A percentile compares a stretch with the other conserved stretches of the same genome.
These are phyloP conservation scores for Tribolium castaneum DNA, from an alignment of 1,140 invertebrate species.

Conservation along the genomic window DNA sequence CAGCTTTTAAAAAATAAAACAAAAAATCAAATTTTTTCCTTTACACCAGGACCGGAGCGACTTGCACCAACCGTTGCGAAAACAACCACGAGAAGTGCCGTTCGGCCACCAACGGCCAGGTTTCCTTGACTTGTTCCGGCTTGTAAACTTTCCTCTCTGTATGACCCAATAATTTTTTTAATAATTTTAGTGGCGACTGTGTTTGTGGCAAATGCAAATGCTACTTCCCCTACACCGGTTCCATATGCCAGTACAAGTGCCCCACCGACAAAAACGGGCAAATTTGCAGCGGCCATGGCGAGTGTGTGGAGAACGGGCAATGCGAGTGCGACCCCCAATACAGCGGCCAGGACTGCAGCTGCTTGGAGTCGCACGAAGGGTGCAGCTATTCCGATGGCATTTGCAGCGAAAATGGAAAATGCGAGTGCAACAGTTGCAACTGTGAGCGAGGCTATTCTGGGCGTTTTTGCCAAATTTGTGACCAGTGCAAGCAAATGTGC, in stretches of 20 bases:
- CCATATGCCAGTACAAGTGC: slow-evolving; percentile 55
- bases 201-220: slow-evolving; percentile 53
- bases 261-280: slow-evolving; percentile 38
- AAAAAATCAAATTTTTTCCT: slow-evolving; percentile 22
- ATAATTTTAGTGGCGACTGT: slow-evolving; percentile 54
- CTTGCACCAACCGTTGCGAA: slow-evolving; percentile 52
- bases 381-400: slow-evolving; percentile 49
- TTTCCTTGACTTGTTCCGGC: slow-evolving; percentile 46
- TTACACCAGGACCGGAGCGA: slow-evolving; percentile 51
- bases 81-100: slow-evolving; percentile 42
- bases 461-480: slow-evolving; percentile 54
- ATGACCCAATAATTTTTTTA: background rate
- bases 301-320: slow-evolving; percentile 47
- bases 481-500: slow-evolving; percentile 46
- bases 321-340: slow-evolving; percentile 53
- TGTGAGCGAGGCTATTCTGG: slow-evolving; percentile 49
- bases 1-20: slow-evolving; percentile 16
- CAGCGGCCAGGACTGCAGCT: slow-evolving; percentile 53
- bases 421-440: slow-evolving; percentile 55
- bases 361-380: slow-evolving; percentile 40
- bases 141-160: slow-evolving; percentile 29
- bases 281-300: slow-evolving; percentile 56
- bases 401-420: slow-evolving; percentile 54
- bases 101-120: slow-evolving; percentile 28
- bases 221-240: slow-evolving; percentile 42